Evolutionary conservation across 2,797 vertebrate genomes (phyloP).

Genomic region (Poeciliopsis turneri): DNA sequence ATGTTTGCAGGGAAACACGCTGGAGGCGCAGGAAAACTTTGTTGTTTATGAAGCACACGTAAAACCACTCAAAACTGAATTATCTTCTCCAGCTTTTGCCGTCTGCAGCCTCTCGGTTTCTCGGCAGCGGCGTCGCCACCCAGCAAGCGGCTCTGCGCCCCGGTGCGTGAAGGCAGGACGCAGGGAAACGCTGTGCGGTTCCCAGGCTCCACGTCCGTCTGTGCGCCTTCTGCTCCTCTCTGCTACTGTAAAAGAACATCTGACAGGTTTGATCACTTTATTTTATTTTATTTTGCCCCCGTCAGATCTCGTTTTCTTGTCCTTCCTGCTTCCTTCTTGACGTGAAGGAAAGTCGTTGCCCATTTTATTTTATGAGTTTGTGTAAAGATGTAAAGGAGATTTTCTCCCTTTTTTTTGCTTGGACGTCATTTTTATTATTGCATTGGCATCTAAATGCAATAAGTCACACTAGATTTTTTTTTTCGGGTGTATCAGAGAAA

Average conservation of each 20-base stretch:
- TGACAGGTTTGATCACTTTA: not conserved
- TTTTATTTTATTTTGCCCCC: no score
- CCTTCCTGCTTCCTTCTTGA: not conserved
- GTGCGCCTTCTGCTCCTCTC: not conserved
- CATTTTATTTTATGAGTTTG: not conserved
- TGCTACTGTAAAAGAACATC: not conserved
- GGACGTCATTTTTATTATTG: not conserved
- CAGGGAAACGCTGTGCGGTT: slow-evolving; percentile 28
- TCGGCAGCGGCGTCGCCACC: slow-evolving; percentile 82
- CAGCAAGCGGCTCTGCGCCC: slow-evolving; percentile 69
- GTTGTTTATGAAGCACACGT: slow-evolving; percentile 86
- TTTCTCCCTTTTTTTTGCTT: not conserved
- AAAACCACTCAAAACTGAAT: slow-evolving; percentile 86
- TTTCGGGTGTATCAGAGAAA: not conserved
- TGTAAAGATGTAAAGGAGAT: no score
- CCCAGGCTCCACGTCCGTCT: slow-evolving; percentile 17
- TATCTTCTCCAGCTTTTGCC: slow-evolving; percentile 83
- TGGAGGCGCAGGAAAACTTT: slow-evolving; percentile 79
- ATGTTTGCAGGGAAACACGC: slow-evolving; percentile 82
- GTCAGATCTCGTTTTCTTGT: not conserved
- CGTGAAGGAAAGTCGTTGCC: not conserved
- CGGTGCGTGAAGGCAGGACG: slow-evolving; percentile 40
- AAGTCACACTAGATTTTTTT: not conserved
- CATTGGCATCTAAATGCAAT: not conserved
- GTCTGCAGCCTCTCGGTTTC: slow-evolving; percentile 71